These are phyloP conservation scores for Nematostella vectensis DNA, from an alignment of 92 coral and sea anemone genomes.

Conservation along the genomic window DNA sequence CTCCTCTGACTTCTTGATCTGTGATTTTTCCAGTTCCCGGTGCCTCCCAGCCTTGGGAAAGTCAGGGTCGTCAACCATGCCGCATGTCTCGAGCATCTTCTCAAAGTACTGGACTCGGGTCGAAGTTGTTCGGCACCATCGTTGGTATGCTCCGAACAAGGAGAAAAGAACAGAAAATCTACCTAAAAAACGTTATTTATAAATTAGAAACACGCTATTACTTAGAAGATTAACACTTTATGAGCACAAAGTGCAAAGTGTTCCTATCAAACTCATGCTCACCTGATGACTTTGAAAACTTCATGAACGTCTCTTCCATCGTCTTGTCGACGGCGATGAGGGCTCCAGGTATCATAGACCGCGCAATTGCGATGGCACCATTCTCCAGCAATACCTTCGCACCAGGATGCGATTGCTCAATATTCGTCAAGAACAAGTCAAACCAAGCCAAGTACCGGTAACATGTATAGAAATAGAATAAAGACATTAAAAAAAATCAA, in stretches of 20 bases:
- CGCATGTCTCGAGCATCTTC: conserved; percentile 40
- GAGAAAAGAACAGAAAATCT: conserved; percentile 34
- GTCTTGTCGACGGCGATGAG: conserved; percentile 45
- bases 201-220: no score
- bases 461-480: no score
- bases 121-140: conserved; percentile 14
- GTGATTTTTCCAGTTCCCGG: conserved; percentile 30
- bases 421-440: conserved; percentile 31
- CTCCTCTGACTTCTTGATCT: conserved; percentile 31
- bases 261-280: conserved; percentile 1
- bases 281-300: conserved; percentile 43
- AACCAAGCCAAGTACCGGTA: conserved; percentile 30
- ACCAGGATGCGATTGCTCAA: conserved; percentile 38
- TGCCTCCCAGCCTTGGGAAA: conserved; percentile 31
- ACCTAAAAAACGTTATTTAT: no score
- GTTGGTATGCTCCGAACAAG: conserved; percentile 48
- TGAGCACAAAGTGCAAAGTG: no score
- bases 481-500: background rate
- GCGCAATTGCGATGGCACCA: conserved; percentile 47
- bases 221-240: no score
- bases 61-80: conserved; percentile 35
- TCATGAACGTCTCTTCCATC: conserved; percentile 52
- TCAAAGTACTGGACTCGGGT: no score
- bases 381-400: conserved; percentile 30
- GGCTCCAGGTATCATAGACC: conserved; percentile 39